Percentiles rank a stretch among this genome's conserved stretches.
Evolutionary conservation across 2,113 vertebrate genomes (phyloP).

Genomic region (Alces alces): DNA sequence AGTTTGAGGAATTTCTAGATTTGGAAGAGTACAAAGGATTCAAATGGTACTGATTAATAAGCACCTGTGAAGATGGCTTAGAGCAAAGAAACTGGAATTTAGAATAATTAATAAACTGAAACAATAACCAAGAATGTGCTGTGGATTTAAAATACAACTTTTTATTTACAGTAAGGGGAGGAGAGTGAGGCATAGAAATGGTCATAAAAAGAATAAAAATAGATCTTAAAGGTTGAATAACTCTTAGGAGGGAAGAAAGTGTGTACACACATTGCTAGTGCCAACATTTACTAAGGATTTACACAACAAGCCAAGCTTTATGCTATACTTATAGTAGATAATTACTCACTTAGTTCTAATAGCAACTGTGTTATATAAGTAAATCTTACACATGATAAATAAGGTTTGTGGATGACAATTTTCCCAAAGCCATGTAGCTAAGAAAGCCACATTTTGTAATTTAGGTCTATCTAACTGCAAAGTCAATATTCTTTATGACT

Average conservation of each 20-base stretch:
- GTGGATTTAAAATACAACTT: not conserved
- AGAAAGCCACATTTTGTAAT: not conserved
- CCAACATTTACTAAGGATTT: not conserved
- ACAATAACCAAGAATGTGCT: not conserved
- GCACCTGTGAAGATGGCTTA: not conserved
- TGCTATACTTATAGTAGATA: not conserved
- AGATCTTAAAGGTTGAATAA: not conserved
- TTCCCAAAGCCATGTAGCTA: not conserved
- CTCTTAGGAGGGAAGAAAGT: not conserved
- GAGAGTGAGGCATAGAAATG: not conserved
- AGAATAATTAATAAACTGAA: not conserved
- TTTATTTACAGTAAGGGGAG: not conserved
- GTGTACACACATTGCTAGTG: not conserved
- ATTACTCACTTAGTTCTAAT: not conserved
- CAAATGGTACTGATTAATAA: not conserved
- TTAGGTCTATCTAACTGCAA: not conserved
- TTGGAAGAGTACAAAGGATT: not conserved
- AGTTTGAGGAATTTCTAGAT: not conserved
- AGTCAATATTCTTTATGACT: not conserved
- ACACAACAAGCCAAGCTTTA: not conserved
- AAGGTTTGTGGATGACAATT: not conserved
- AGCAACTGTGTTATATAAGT: not conserved
- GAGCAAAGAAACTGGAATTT: not conserved
- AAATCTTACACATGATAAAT: not conserved
- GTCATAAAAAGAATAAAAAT: not conserved